Evolutionary conservation across 2,797 vertebrate species (phyloP), one percentile per base, ranked within the genome.

Genomic region (Pseudocheirus occidentalis): DNA sequence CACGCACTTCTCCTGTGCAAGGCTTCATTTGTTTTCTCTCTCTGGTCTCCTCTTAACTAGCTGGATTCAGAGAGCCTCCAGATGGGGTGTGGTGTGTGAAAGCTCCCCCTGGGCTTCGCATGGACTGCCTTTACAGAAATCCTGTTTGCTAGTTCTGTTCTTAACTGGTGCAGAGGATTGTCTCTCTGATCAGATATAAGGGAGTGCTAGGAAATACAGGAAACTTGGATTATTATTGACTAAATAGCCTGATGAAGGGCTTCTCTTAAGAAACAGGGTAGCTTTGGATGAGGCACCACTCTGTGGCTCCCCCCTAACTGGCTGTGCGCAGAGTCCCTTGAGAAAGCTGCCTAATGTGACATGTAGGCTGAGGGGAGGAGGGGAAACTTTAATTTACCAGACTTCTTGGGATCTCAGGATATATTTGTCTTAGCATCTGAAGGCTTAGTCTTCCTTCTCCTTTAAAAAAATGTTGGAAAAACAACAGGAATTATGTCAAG

Each of bases 141-240:
- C 73, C 40, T 87, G 66, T 27, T 54, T 34, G 55, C 55, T 94
- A 7, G 14, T 92, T 92, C 52, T 55, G 34, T 92, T 57, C 40
- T 21, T 4, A 0, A 0, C 73, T 13, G 54, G 55, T 57, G 5
- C 46, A n/a, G 3, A 90, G 58, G 54, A 93, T 57, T 94, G 55
- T 92, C 34, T 91, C 40, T 95, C 95, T 54, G 52, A 9, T 50
- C 55, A 57, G 95, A 97, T 96, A 95, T 91, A 93, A 58, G 95
- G 94, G 95, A 90, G 93, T 93, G 66, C 92, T 93, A 1, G 55
- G 95, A 55, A 93, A 57, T 91, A 92, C 9, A n/a, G 12, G n/a
- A 50, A 46, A 18, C 94, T 93, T 18, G 90, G 53, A 93, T 89
- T 95, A 5, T 95, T 97, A 95, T 87, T 93, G 89, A 94, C 50